Evolutionary conservation across 92 coral and sea anemone genomes (phyloP).

Genomic region (Pocillopora meandrina): DNA sequence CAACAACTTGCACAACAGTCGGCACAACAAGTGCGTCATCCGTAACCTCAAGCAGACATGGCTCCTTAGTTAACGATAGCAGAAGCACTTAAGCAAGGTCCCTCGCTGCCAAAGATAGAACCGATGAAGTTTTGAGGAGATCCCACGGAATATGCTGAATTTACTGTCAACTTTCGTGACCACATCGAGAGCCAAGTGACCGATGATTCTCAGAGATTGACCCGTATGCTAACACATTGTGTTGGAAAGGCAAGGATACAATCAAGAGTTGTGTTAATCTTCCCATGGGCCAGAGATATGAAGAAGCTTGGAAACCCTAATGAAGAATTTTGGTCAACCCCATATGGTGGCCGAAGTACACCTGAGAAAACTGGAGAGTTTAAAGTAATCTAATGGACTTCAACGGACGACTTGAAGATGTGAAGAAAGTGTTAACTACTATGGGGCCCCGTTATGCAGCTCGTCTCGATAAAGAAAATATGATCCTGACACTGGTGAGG

Average conservation of each 20-base stretch:
- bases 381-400: too few species aligned
- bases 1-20: too few species aligned
- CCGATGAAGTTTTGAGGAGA: neutral
- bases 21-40: neutral
- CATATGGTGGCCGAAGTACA: constrained; percentile 74
- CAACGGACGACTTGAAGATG: too few species aligned
- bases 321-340: constrained; percentile 78
- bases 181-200: constrained; percentile 62
- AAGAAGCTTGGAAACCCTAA: constrained; percentile 60
- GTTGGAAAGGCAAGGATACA: constrained; percentile 71
- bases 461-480: too few species aligned
- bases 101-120: neutral
- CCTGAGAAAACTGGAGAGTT: constrained; percentile 45
- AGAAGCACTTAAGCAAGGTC: neutral
- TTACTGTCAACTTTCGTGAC: constrained; percentile 53
- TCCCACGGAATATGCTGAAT: constrained; percentile 28
- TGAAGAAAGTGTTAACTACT: too few species aligned
- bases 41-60: neutral
- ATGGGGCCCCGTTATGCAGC: too few species aligned
- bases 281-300: constrained; percentile 48
- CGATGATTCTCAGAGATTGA: constrained; percentile 54
- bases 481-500: too few species aligned
- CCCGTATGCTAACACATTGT: constrained; percentile 65
- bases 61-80: neutral
- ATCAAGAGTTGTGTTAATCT: constrained; percentile 69